Percentiles rank a stretch among this genome's conserved stretches.
Evolutionary conservation across 1,140 invertebrate genomes (phyloP).

Genomic region (Gyrodactylus bullatarudis): DNA sequence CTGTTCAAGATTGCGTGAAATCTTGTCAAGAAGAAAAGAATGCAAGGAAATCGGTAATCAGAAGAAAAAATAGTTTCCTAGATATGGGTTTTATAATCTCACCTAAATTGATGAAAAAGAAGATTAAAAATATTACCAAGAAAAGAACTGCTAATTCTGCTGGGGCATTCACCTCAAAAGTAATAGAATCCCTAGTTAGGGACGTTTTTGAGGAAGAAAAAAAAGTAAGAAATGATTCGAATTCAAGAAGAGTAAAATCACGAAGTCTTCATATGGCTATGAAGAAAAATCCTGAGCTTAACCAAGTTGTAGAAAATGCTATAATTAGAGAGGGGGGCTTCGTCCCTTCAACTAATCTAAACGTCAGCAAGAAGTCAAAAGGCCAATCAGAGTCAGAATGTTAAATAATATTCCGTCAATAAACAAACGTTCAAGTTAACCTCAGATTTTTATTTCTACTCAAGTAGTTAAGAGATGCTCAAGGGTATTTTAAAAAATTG

Average conservation of each 20-base stretch:
- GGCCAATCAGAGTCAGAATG: neutral
- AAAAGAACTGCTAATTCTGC: too few relatives aligned
- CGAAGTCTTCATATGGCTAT: neutral
- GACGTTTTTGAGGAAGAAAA: neutral
- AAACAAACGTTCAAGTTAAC: neutral
- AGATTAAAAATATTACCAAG: too few relatives aligned
- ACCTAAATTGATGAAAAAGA: too few relatives aligned
- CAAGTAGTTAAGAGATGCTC: too few relatives aligned
- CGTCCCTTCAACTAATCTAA: neutral
- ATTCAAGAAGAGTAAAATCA: neutral
- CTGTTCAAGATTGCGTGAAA: too few relatives aligned
- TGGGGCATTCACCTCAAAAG: neutral
- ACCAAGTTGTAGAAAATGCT: neutral
- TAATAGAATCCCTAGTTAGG: neutral
- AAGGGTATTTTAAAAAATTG: neutral
- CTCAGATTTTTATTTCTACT: neutral
- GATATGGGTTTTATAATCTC: too few relatives aligned
- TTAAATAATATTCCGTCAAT: neutral
- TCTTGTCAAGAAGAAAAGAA: too few relatives aligned
- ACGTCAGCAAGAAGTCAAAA: neutral
- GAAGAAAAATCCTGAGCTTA: neutral
- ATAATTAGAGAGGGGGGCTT: too few relatives aligned
- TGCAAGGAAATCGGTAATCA: too few relatives aligned
- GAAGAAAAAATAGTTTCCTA: too few relatives aligned
- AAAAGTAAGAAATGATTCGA: neutral